These are phyloP conservation scores for Barypeithes pellucidus DNA, from an alignment of 2,888 invertebrate genomes.

Conservation along the genomic window DNA sequence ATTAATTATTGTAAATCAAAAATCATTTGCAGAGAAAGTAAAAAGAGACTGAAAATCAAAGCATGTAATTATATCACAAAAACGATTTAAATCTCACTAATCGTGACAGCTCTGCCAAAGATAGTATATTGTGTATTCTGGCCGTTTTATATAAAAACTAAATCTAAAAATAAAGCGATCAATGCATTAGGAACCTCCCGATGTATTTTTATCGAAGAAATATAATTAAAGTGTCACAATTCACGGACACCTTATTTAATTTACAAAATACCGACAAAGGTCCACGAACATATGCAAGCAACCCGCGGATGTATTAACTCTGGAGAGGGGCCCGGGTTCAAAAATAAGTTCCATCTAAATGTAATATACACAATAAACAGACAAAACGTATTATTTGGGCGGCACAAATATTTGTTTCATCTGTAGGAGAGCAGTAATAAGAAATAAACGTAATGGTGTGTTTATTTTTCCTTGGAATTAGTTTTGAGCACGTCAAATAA, in stretches of 20 bases:
- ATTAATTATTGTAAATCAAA: no score
- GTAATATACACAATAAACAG: constrained; percentile 62
- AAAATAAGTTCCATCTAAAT: constrained; percentile 47
- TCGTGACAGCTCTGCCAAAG: no score
- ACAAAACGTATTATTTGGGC: constrained; percentile 57
- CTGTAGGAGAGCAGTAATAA: constrained; percentile 53
- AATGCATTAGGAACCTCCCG: background rate
- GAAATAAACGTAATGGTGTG: constrained; percentile 64
- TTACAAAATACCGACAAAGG: constrained; percentile 37
- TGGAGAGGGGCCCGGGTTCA: constrained; percentile 29
- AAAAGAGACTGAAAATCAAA: no score
- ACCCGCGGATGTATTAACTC: constrained; percentile 64
- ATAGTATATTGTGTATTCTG: no score
- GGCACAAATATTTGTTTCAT: constrained; percentile 66
- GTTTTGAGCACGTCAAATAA: constrained; percentile 59
- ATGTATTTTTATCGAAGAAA: background rate
- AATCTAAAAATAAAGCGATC: no score
- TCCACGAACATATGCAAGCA: constrained; percentile 61
- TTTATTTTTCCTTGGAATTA: constrained; percentile 67
- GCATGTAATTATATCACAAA: no score
- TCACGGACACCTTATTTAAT: constrained; percentile 23
- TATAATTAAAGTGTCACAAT: constrained; percentile 25
- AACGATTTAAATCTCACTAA: no score
- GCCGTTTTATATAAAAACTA: no score
- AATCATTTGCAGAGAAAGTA: no score